These are phyloP conservation scores for Apamea monoglypha DNA, from an alignment of 2,888 invertebrate species.

Conservation along the genomic window DNA sequence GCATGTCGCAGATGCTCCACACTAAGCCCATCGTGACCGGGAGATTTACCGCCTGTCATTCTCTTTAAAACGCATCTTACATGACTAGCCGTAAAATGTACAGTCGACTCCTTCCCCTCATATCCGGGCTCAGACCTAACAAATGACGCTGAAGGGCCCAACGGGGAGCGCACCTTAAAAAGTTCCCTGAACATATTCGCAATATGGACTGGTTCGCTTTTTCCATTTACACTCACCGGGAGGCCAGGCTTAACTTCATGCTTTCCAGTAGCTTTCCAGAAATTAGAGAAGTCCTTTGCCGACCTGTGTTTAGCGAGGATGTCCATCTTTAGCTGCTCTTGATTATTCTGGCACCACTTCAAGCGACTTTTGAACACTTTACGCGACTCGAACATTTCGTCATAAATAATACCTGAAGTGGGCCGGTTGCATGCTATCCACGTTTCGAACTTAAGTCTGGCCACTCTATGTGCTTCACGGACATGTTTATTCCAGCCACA, in stretches of 20 bases:
- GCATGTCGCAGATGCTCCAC: background rate
- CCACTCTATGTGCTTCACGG: background rate
- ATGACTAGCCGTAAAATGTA: conserved; percentile 1
- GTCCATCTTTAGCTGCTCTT: background rate
- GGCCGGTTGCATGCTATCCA: background rate
- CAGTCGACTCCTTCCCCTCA: background rate
- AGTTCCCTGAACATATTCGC: conserved; percentile 5
- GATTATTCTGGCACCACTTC: background rate
- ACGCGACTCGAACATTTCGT: background rate
- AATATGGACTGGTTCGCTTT: conserved; percentile 3
- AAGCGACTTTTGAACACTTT: background rate
- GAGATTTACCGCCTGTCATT: background rate
- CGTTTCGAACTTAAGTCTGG: background rate
- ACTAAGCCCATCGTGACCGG: background rate
- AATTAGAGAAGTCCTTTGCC: background rate
- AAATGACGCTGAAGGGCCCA: background rate
- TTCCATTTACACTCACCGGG: background rate
- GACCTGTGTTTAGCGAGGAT: background rate
- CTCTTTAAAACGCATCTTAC: background rate
- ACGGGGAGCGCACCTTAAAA: conserved; percentile 6
- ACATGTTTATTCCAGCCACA: conserved; percentile 8
- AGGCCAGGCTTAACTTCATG: background rate
- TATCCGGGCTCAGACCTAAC: background rate
- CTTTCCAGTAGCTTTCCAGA: conserved; percentile 7
- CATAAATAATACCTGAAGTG: background rate